phyloP scores from a whole-genome alignment of 2,888 invertebrate species.

The Tholera decimalis region DNA sequence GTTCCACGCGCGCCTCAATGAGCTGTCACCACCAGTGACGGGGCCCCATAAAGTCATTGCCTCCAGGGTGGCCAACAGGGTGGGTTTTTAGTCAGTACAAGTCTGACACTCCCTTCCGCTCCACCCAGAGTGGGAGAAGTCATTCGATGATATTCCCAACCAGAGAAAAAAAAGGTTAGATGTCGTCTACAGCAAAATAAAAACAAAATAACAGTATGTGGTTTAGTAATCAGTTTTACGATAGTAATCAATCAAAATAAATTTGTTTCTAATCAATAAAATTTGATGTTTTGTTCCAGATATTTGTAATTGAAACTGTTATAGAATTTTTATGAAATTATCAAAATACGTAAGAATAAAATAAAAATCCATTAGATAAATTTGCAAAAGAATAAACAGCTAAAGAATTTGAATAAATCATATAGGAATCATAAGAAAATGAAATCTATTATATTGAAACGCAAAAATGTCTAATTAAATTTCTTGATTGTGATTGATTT shows the following conservation, averaged over 20 bases:
- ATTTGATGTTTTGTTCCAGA: slow-evolving; percentile 28
- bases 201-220: neutral
- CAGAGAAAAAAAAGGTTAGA: no score
- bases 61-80: no score
- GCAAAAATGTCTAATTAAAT: neutral
- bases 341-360: neutral
- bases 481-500: neutral
- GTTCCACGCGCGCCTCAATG: no score
- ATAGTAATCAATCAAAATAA: slow-evolving; percentile 29
- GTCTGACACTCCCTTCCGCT: no score
- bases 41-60: no score
- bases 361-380: slow-evolving; percentile 5
- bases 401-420: neutral
- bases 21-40: no score
- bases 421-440: neutral
- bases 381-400: neutral
- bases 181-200: slow-evolving; percentile 2
- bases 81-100: no score
- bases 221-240: slow-evolving; percentile 25
- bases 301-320: slow-evolving; percentile 34
- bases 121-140: no score
- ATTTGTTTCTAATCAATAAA: slow-evolving; percentile 36
- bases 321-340: slow-evolving; percentile 15
- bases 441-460: neutral
- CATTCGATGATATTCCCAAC: no score